Percentiles rank a stretch among this genome's conserved stretches.
These are phyloP conservation scores for Centruroides sculpturatus DNA, from an alignment of 1,140 invertebrate genomes.

Conservation along the genomic window DNA sequence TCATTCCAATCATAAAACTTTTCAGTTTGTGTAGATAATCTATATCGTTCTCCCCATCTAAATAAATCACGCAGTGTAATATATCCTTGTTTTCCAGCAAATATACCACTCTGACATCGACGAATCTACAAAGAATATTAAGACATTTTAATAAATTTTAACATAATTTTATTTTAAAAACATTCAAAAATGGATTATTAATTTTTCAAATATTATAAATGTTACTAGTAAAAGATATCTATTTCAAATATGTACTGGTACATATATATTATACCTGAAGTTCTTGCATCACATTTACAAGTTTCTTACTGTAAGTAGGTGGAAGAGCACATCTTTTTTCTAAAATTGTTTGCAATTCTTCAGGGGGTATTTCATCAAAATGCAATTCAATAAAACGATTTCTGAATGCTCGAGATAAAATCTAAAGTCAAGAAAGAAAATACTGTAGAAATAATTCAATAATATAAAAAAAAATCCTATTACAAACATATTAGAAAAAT, in stretches of 20 bases:
- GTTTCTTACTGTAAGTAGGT: constrained; percentile 70
- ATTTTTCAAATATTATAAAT: background rate
- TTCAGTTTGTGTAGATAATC: constrained; percentile 35
- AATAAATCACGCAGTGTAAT: constrained; percentile 93
- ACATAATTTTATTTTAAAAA: background rate
- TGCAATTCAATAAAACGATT: constrained; percentile 96
- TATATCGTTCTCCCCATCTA: constrained; percentile 91
- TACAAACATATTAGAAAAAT: no score
- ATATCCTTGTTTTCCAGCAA: constrained; percentile 87
- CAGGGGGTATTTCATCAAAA: constrained; percentile 84
- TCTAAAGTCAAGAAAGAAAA: constrained; percentile 23
- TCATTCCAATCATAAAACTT: constrained; percentile 90
- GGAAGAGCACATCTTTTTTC: constrained; percentile 78
- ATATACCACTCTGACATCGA: constrained; percentile 53
- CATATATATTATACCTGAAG: constrained; percentile 43
- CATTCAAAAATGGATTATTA: background rate
- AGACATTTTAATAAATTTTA: background rate
- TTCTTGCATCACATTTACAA: constrained; percentile 84
- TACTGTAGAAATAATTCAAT: no score
- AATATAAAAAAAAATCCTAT: no score
- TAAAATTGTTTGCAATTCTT: constrained; percentile 79
- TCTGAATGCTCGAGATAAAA: constrained; percentile 59
- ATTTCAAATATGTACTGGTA: no score
- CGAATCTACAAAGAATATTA: constrained; percentile 36
- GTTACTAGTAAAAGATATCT: background rate